Conservation (phyloP, 64 coral and sea anemone species). For the Platygyra sinensis region DNA sequence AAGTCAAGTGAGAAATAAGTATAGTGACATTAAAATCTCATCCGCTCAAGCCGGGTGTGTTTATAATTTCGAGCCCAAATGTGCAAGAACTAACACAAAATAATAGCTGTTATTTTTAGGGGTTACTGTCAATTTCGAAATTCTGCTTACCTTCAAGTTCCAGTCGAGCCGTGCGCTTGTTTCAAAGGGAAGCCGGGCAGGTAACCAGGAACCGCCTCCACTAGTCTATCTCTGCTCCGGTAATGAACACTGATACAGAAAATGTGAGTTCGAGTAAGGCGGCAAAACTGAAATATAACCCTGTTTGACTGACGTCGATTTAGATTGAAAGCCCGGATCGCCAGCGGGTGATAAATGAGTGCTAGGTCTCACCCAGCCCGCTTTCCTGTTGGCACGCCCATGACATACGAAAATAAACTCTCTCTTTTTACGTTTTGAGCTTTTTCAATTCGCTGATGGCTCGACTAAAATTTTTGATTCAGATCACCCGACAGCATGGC, state of each 20-base stretch:
- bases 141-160: background rate
- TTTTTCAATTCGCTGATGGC: background rate
- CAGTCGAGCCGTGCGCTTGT: background rate
- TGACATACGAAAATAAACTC: background rate
- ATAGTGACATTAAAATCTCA: too few relatives aligned
- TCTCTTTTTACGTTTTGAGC: background rate
- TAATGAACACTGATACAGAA: background rate
- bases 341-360: too few relatives aligned
- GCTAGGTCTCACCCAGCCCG: background rate
- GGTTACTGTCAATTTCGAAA: background rate
- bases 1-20: too few relatives aligned
- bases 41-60: too few relatives aligned
- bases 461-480: background rate
- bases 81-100: background rate
- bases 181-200: background rate
- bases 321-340: too few relatives aligned
- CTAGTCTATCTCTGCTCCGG: background rate
- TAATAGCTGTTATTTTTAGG: background rate
- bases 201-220: background rate
- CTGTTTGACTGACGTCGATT: too few relatives aligned
- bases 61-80: background rate
- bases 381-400: background rate
- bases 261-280: background rate
- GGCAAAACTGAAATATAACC: constrained; percentile 17
- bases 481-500: background rate